These are phyloP conservation scores for Ctenodactylus gundi DNA, from an alignment of 2,113 vertebrate species.

Conservation along the genomic window DNA sequence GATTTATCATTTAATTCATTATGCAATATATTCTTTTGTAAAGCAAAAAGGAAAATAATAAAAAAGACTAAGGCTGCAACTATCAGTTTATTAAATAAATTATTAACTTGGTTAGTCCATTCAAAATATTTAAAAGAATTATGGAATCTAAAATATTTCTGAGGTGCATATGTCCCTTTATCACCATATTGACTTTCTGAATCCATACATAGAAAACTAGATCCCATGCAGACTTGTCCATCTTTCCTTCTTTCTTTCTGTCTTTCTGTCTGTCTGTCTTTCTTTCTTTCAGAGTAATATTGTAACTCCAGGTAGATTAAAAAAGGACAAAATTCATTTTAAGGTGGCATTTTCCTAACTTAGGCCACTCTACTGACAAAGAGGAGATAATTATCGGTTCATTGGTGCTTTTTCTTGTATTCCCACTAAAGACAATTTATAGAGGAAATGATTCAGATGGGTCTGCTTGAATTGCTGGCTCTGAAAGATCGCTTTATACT, in stretches of 20 bases:
- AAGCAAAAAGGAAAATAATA: slow-evolving; percentile 36
- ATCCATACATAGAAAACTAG: neutral
- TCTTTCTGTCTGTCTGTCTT: no score
- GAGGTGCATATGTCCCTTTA: slow-evolving; percentile 33
- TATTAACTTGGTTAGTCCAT: slow-evolving; percentile 12
- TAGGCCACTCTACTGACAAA: slow-evolving; percentile 51
- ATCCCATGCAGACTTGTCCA: neutral
- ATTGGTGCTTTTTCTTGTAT: slow-evolving; percentile 29
- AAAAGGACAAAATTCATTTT: slow-evolving; percentile 44
- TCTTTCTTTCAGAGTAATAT: slow-evolving; percentile 36
- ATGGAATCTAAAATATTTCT: slow-evolving; percentile 26
- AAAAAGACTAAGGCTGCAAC: neutral
- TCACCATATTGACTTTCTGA: slow-evolving; percentile 6
- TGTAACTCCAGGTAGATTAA: slow-evolving; percentile 31
- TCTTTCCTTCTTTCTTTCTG: no score
- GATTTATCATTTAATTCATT: slow-evolving; percentile 54
- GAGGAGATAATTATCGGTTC: slow-evolving; percentile 51
- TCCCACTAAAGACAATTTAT: slow-evolving; percentile 41
- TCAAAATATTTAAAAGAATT: slow-evolving; percentile 50
- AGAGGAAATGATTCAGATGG: slow-evolving; percentile 63
- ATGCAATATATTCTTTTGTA: slow-evolving; percentile 17
- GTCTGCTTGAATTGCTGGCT: slow-evolving; percentile 44
- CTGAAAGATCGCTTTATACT: slow-evolving; percentile 57
- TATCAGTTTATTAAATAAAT: slow-evolving; percentile 45
- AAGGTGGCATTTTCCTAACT: slow-evolving; percentile 43